Evolutionary conservation across 2,797 vertebrate genomes (phyloP).

Genomic region (Galago senegalensis): DNA sequence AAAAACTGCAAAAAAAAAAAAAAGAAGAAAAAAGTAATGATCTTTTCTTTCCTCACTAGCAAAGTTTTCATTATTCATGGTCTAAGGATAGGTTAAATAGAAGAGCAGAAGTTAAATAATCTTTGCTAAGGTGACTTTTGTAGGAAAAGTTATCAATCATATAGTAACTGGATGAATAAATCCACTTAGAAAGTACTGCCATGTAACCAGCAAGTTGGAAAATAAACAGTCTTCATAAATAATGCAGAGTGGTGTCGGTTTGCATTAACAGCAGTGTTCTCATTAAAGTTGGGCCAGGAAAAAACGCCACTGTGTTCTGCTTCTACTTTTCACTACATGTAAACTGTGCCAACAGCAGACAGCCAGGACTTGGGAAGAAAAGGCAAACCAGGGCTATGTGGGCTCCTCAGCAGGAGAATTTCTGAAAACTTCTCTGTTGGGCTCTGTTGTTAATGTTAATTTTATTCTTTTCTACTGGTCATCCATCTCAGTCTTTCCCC

Average conservation of each 20-base stretch:
- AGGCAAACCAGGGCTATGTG: background rate
- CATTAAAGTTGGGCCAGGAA: slow-evolving; percentile 73
- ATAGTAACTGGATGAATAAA: slow-evolving; percentile 63
- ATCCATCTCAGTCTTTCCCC: background rate
- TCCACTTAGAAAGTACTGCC: slow-evolving; percentile 7
- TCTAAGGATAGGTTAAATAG: slow-evolving; percentile 42
- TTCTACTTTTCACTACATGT: slow-evolving; percentile 63
- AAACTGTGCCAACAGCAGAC: background rate
- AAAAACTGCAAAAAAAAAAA: no score
- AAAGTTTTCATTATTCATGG: slow-evolving; percentile 39
- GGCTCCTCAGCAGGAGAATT: slow-evolving; percentile 2
- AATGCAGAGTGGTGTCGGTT: slow-evolving; percentile 78
- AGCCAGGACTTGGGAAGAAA: slow-evolving; percentile 31
- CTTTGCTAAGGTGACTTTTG: slow-evolving; percentile 61
- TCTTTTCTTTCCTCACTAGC: slow-evolving; percentile 4
- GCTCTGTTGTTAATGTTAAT: slow-evolving; percentile 28
- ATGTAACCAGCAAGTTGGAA: slow-evolving; percentile 72
- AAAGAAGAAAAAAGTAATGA: background rate
- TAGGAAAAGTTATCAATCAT: slow-evolving; percentile 49
- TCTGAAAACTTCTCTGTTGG: slow-evolving; percentile 51
- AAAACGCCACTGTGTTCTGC: slow-evolving; percentile 63
- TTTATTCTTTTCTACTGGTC: background rate
- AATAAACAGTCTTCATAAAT: slow-evolving; percentile 77
- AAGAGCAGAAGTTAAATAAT: slow-evolving; percentile 63
- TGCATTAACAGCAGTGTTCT: slow-evolving; percentile 70